Evolutionary conservation across 2,113 vertebrate species (phyloP), one percentile per base, ranked within the genome.

Genomic region (Sceloporus tristichus): DNA sequence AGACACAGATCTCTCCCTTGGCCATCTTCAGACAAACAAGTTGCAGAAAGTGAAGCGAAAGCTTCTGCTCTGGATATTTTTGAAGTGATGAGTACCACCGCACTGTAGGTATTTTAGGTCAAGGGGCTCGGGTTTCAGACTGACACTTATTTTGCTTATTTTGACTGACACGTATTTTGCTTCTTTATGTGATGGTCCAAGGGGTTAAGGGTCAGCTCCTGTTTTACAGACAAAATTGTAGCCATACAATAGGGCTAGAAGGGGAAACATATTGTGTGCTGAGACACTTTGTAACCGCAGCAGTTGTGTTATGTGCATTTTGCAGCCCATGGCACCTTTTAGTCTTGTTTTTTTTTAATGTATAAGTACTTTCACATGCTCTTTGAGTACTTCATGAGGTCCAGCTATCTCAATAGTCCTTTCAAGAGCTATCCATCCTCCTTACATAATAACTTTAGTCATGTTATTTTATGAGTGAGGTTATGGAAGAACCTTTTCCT

Each of bases 1-100:
- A 91, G 78, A 59, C 48, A 40, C 34, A 84, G 40, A 70, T 21
- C 25, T 86, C 38, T 79, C 84, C 16, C 25, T 65, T 21, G 27
- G n/a, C 40, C 29, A 48, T 11, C 8, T 53, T 79, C 87, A 77
- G 23, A 25, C 84, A 81, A 91, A 29, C 54, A n/a, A 10, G 29
- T n/a, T 66, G 18, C 79, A 79, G 85, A 87, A 1, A 54, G 2
- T 48, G 25, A 38, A 38, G 68, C 68, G 59, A n/a, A 85, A 8
- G 62, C 68, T 4, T 42, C 25, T 1, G 0, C 34, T 85, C 25
- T 10, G 38, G 56, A 40, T 38, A 10, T 54, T 73, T 71, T 29
- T 54, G 27, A 54, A 54, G 48, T 73, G 82, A 54, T 54, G 53
- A 84, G 48, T 42, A 23, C 27, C 19, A 5, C 19, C 3, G 23